phyloP scores from a whole-genome alignment of 2,113 vertebrate genomes.

The Dicentrarchus labrax region DNA sequence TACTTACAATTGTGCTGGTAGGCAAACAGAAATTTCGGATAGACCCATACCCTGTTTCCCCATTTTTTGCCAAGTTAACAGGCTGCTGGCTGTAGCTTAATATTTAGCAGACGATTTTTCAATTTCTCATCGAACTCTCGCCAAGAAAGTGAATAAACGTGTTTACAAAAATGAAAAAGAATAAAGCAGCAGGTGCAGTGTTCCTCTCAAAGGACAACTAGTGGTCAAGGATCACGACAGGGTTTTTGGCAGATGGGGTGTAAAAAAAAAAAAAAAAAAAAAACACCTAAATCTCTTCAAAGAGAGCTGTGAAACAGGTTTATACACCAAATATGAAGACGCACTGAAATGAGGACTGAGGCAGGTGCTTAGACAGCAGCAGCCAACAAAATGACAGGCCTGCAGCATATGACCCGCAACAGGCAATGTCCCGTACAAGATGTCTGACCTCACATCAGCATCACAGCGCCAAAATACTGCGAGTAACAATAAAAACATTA shows the following conservation, averaged over 20 bases:
- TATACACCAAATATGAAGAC: background rate
- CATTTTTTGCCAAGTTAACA: too few relatives aligned
- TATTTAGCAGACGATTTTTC: background rate
- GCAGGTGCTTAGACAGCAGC: slow-evolving; percentile 4
- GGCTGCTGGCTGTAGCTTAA: background rate
- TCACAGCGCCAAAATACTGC: background rate
- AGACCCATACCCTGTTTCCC: too few relatives aligned
- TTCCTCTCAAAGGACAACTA: background rate
- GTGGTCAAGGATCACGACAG: background rate
- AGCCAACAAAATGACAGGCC: background rate
- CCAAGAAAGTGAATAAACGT: background rate
- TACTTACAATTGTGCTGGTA: too few relatives aligned
- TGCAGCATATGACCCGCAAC: background rate
- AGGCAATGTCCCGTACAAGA: background rate
- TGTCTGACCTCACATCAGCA: background rate
- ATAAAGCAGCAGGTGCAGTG: background rate
- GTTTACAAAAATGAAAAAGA: background rate
- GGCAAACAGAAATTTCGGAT: too few relatives aligned
- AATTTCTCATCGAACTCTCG: too few relatives aligned
- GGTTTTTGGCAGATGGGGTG: background rate
- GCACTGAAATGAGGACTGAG: background rate
- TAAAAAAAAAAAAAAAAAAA: background rate
- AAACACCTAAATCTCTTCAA: background rate
- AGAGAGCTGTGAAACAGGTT: slow-evolving; percentile 10
- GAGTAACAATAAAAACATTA: background rate